Evolutionary conservation across 2,888 invertebrate species (phyloP).

Genomic region (Aelia acuminata): DNA sequence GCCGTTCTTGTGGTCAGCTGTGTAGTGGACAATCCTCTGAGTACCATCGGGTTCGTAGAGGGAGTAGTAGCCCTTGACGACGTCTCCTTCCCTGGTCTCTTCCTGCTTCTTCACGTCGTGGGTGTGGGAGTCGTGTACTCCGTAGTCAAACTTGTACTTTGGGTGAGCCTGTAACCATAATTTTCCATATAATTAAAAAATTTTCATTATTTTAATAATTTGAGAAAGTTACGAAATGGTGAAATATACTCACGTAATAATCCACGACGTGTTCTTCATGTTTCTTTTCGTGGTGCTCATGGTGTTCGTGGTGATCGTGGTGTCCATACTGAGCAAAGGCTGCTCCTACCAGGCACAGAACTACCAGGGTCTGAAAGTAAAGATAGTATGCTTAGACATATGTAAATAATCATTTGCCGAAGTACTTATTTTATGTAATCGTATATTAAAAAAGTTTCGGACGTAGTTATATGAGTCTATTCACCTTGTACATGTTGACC

Average conservation of each 20-base stretch:
- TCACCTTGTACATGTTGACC: not conserved
- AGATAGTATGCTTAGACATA: not conserved
- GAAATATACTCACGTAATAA: not conserved
- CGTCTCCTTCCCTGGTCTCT: constrained; percentile 12
- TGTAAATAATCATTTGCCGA: not conserved
- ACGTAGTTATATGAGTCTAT: not conserved
- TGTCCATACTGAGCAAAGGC: constrained; percentile 58
- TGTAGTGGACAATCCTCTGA: constrained; percentile 66
- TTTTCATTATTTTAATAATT: too few relatives aligned
- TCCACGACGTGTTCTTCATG: constrained; percentile 52
- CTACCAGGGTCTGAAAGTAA: constrained; percentile 3
- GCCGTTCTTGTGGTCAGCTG: constrained; percentile 67
- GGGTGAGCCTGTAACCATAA: constrained; percentile 64
- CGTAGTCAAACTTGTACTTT: constrained; percentile 66
- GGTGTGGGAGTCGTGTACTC: constrained; percentile 65
- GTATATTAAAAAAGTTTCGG: not conserved
- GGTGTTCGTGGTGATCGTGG: constrained; percentile 56
- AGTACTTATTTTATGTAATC: not conserved
- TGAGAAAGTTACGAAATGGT: constrained; percentile 63
- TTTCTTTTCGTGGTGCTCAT: constrained; percentile 52
- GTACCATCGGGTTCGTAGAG: constrained; percentile 65
- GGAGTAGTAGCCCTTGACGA: constrained; percentile 63
- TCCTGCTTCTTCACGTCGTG: constrained; percentile 60
- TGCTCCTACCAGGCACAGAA: constrained; percentile 25
- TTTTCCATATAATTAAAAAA: too few relatives aligned